These are phyloP conservation scores for Ariolimax columbianus DNA, from an alignment of 2,888 invertebrate genomes.

Conservation along the genomic window DNA sequence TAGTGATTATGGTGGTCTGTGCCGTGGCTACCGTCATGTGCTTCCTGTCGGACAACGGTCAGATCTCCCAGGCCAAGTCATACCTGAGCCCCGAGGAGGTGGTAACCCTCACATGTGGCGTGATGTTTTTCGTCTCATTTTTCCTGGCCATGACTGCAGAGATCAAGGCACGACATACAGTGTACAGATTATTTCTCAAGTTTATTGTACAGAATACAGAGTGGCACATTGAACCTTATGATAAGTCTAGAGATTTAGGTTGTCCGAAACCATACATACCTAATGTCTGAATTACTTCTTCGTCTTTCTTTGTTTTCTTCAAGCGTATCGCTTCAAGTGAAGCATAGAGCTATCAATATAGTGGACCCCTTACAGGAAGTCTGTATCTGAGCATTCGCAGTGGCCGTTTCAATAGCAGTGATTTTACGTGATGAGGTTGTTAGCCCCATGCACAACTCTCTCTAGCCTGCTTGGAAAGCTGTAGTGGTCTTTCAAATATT, in stretches of 20 bases:
- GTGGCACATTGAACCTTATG: slow-evolving; percentile 80
- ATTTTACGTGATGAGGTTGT: too few species aligned
- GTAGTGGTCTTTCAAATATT: too few species aligned
- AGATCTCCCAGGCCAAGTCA: slow-evolving; percentile 52
- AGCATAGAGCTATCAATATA: too few species aligned
- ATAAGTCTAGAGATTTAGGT: slow-evolving; percentile 61
- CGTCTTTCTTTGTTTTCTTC: too few species aligned
- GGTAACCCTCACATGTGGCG: slow-evolving; percentile 81
- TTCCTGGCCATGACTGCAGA: slow-evolving; percentile 82
- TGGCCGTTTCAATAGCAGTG: too few species aligned
- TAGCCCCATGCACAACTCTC: too few species aligned
- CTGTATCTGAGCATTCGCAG: too few species aligned
- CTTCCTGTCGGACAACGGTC: slow-evolving; percentile 79
- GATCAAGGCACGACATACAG: slow-evolving; percentile 80
- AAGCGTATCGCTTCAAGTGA: too few species aligned
- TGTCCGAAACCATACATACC: slow-evolving; percentile 35
- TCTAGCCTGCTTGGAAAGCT: too few species aligned
- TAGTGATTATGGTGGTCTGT: slow-evolving; percentile 80
- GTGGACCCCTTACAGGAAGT: too few species aligned
- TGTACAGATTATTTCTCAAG: slow-evolving; percentile 79
- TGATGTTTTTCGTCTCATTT: slow-evolving; percentile 81
- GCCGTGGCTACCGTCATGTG: slow-evolving; percentile 81
- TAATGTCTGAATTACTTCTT: too few species aligned
- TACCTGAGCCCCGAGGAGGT: slow-evolving; percentile 80
- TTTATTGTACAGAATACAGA: slow-evolving; percentile 79